Conservation (phyloP, 1,140 invertebrate species). For the Anastatus disparis region DNA sequence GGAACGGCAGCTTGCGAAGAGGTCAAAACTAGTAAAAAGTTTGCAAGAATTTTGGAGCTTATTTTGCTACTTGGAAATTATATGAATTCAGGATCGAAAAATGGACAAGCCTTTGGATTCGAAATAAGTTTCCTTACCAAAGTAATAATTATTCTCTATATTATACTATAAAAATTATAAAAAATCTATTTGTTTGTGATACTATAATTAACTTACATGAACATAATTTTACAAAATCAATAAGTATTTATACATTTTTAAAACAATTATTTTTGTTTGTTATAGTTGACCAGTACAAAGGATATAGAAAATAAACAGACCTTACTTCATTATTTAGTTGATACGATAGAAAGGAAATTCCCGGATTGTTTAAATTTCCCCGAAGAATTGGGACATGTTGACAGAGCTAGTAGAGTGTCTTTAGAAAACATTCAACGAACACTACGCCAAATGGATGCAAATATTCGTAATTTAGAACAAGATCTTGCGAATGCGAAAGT, state of each 20-base stretch:
- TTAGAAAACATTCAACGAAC: conserved; percentile 87
- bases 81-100: conserved; percentile 94
- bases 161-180: conserved; percentile 28
- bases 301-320: conserved; percentile 93
- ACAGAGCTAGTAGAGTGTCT: conserved; percentile 84
- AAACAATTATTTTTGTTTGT: conserved; percentile 42
- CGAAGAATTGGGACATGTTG: conserved; percentile 89
- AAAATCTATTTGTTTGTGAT: too few relatives aligned
- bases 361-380: conserved; percentile 84
- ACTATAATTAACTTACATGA: too few relatives aligned
- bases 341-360: conserved; percentile 89
- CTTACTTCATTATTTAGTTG: conserved; percentile 91
- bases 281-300: conserved; percentile 91
- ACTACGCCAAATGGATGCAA: conserved; percentile 86
- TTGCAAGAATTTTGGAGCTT: conserved; percentile 89
- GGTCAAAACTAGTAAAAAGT: conserved; percentile 89
- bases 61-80: conserved; percentile 93
- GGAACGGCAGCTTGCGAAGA: conserved; percentile 96
- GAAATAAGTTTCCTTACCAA: conserved; percentile 97
- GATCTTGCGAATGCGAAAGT: conserved; percentile 85
- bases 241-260: background rate
- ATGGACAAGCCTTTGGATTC: conserved; percentile 94
- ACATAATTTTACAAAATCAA: background rate
- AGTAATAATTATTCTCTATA: conserved; percentile 65
- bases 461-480: conserved; percentile 86